Percentiles rank a stretch among this genome's conserved stretches.
phyloP scores from a whole-genome alignment of 2,888 invertebrate species.

The Tenthredo notha region DNA sequence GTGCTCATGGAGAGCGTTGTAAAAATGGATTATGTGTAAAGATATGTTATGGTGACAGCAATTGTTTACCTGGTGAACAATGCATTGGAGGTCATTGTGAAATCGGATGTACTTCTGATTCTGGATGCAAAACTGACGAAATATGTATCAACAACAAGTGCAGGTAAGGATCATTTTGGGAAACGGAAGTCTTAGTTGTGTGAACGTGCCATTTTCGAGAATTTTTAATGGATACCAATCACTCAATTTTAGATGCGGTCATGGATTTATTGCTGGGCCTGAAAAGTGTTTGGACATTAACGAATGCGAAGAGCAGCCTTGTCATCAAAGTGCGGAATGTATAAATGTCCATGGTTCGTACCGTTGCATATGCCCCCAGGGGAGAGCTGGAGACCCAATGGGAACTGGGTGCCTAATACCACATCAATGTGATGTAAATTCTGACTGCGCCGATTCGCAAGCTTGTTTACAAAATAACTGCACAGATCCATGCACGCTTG shows the following conservation, averaged over 20 bases:
- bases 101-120: conserved; percentile 90
- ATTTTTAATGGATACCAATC: neutral
- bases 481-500: conserved; percentile 88
- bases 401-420: conserved; percentile 87
- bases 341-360: conserved; percentile 90
- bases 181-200: neutral
- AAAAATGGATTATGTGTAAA: conserved; percentile 89
- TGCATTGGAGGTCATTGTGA: conserved; percentile 91
- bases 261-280: conserved; percentile 87
- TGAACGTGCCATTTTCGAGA: conserved; percentile 39
- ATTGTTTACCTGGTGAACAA: conserved; percentile 94
- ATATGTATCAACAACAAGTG: conserved; percentile 88
- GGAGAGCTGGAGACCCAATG: conserved; percentile 88
- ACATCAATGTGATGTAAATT: conserved; percentile 87
- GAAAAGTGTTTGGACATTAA: conserved; percentile 88
- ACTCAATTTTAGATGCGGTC: conserved; percentile 81
- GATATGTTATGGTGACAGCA: conserved; percentile 93
- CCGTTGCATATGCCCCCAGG: conserved; percentile 88
- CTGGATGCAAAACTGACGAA: conserved; percentile 90
- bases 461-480: conserved; percentile 89
- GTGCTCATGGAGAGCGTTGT: conserved; percentile 93
- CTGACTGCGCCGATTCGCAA: conserved; percentile 88
- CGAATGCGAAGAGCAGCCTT: conserved; percentile 89
- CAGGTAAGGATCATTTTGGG: conserved; percentile 71
- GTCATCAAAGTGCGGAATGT: conserved; percentile 90